phyloP scores from a whole-genome alignment of 2,797 vertebrate genomes.

The Gallinago solitaria region DNA sequence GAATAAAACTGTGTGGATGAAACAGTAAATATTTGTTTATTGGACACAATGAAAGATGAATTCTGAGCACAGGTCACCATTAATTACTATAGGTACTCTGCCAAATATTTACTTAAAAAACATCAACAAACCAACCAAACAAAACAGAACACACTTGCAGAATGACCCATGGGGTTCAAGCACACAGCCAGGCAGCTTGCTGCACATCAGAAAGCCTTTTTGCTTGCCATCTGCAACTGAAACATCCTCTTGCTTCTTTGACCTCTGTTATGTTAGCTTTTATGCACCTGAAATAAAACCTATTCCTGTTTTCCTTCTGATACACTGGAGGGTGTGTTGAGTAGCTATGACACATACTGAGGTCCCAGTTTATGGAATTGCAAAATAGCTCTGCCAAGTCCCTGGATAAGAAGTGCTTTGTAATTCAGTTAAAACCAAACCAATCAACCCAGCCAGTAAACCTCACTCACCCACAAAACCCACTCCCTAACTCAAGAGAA shows the following conservation, averaged over 20 bases:
- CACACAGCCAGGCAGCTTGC: not conserved
- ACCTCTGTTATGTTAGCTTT: not conserved
- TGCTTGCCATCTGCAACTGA: not conserved
- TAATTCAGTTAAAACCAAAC: not conserved
- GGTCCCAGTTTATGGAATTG: not conserved
- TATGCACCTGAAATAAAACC: not conserved
- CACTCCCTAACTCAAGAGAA: not conserved
- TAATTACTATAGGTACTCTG: not conserved
- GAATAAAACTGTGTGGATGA: not conserved
- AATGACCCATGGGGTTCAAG: not conserved
- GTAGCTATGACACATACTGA: not conserved
- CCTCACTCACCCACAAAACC: not conserved
- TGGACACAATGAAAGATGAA: not conserved
- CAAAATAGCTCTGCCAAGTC: not conserved
- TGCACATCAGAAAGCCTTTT: not conserved
- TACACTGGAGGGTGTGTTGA: not conserved
- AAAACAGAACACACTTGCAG: not conserved
- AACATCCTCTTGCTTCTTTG: not conserved
- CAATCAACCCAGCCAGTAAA: not conserved
- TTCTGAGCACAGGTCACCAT: not conserved
- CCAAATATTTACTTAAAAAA: not conserved
- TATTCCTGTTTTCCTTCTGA: not conserved
- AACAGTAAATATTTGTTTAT: constrained; percentile 34
- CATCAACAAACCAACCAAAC: not conserved
- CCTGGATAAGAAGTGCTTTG: not conserved